Evolutionary conservation across 1,140 invertebrate species (phyloP), one percentile per base, ranked within the genome.

Genomic region (Cryptotermes secundus): DNA sequence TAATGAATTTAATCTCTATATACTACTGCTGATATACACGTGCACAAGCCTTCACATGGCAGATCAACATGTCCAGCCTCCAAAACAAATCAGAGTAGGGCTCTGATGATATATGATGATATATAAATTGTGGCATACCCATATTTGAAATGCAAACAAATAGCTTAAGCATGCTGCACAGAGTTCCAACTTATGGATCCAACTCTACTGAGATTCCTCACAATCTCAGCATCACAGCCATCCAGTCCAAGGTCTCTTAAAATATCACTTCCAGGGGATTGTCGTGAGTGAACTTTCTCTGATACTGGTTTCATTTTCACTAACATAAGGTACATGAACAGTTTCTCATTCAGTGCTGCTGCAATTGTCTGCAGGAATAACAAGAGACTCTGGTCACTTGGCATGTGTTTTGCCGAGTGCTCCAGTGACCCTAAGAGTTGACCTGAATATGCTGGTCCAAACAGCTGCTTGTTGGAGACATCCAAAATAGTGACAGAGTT

Each of bases 401-500:
- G 34, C 36, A 80, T 38, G 31, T 38, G 31, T 36, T 22, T 19
- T 36, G 83, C 31, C 12, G 79, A 22, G 16, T 16, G 14, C 38
- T 84, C 72, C 26, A 84, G 72, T 16, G 65, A 38, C 2, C 36
- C 38, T 49, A 84, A 34, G 36, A 84, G 22, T 7, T 79, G 59
- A 34, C 86, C 86, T 10, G 65, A 82, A 53, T 86, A 86, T 7
- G 86, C 86, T 24, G 85, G 86, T 31, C 86, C 86, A 36, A 85
- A 84, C 34, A 86, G 49, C 38, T 84, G 79, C 45, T 81, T 82
- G 31, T 10, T 83, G 34, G 34, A 53, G 3, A 85, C 83, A 72
- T 85, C 85, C 26, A 86, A 79, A 10, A 86, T 86, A 34, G 86
- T 86, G 35, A 86, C 86, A 72, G 31, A 26, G 49, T 86, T 86